Conservation (phyloP, 2,113 vertebrate genomes). For the Nesogale talazaci region DNA sequence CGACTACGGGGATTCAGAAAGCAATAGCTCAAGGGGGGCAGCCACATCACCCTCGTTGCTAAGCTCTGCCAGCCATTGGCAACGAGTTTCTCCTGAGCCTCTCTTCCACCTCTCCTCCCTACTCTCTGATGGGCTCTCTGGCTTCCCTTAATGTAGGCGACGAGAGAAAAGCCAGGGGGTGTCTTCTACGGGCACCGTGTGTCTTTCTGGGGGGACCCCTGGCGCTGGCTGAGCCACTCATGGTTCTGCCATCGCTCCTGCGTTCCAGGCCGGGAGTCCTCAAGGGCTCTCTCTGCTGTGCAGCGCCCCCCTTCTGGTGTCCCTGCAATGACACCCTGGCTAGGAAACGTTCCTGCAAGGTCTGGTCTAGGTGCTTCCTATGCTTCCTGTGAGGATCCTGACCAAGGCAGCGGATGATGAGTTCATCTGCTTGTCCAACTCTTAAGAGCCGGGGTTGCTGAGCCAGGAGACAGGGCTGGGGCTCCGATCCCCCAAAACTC, state of each 20-base stretch:
- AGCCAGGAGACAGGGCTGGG: background rate
- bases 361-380: background rate
- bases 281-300: too few relatives aligned
- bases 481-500: background rate
- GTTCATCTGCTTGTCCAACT: background rate
- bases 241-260: background rate
- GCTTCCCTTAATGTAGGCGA: too few relatives aligned
- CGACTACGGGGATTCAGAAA: background rate
- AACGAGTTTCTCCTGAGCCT: accelerated
- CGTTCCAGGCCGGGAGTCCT: background rate
- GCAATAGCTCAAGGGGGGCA: background rate
- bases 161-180: too few relatives aligned
- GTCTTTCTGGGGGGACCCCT: too few relatives aligned
- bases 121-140: too few relatives aligned
- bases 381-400: background rate
- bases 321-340: background rate
- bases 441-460: background rate
- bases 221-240: background rate
- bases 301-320: background rate
- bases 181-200: too few relatives aligned
- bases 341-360: background rate
- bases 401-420: accelerated
- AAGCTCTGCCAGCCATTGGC: background rate
- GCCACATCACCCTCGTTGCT: background rate
- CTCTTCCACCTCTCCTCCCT: background rate